Conservation (phyloP, 2,797 vertebrate genomes). For the Gymnoscopelus braueri region DNA sequence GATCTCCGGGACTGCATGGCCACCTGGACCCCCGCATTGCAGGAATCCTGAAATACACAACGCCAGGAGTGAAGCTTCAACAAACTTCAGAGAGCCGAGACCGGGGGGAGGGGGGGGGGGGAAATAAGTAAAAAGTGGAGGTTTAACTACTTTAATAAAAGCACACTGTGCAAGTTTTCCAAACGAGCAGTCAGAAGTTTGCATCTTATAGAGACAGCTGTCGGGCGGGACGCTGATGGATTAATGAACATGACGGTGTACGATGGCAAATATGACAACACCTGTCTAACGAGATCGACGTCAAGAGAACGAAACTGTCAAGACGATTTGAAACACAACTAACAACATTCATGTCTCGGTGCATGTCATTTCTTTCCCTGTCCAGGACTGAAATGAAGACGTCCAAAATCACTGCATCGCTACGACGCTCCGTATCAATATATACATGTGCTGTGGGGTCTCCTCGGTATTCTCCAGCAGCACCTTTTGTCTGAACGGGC, state of each 20-base stretch:
- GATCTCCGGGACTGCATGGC: constrained; percentile 53
- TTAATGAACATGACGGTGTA: constrained; percentile 57
- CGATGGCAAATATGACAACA: constrained; percentile 43
- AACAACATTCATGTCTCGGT: constrained; percentile 14
- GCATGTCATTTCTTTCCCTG: constrained; percentile 15
- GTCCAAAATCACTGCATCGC: constrained; percentile 65
- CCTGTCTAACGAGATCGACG: constrained; percentile 18
- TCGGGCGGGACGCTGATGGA: constrained; percentile 46
- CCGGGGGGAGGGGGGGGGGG: background rate
- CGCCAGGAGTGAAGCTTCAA: constrained; percentile 37
- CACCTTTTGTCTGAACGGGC: constrained; percentile 77
- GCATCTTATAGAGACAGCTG: constrained; percentile 48
- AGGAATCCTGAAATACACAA: constrained; percentile 51
- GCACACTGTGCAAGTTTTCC: constrained; percentile 52
- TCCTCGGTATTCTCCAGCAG: constrained; percentile 66
- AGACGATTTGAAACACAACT: constrained; percentile 35
- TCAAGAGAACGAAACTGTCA: constrained; percentile 2
- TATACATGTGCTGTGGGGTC: constrained; percentile 62
- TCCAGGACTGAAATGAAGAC: constrained; percentile 66
- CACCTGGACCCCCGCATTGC: constrained; percentile 17
- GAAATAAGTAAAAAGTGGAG: constrained; percentile 16
- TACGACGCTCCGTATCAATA: constrained; percentile 8
- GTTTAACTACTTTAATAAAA: constrained; percentile 50
- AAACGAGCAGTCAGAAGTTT: constrained; percentile 54
- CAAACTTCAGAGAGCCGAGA: constrained; percentile 41